Conservation (phyloP, 2,888 invertebrate species). For the Sussaba pulchella region DNA sequence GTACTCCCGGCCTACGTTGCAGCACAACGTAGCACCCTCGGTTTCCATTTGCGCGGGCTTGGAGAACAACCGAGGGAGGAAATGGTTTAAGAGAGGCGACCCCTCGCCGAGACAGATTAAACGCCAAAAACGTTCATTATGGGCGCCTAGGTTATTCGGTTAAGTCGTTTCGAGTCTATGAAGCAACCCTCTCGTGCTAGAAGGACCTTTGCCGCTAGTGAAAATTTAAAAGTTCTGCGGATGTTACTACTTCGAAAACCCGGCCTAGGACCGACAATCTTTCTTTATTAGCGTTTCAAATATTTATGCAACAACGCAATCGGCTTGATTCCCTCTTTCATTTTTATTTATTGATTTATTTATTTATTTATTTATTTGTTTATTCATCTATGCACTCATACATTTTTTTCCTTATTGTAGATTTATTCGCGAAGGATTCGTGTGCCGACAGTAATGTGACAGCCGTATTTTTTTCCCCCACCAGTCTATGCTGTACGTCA, state of each 20-base stretch:
- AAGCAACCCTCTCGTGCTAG: slow-evolving; percentile 70
- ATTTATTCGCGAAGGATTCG: neutral
- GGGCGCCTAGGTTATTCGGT: slow-evolving; percentile 67
- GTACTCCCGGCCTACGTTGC: slow-evolving; percentile 21
- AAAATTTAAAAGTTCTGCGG: slow-evolving; percentile 27
- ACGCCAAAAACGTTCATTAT: slow-evolving; percentile 69
- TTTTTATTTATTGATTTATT: too few species aligned
- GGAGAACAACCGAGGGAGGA: slow-evolving; percentile 46
- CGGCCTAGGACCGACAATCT: too few species aligned
- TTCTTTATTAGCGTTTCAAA: too few species aligned
- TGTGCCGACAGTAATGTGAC: neutral
- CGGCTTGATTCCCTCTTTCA: too few species aligned
- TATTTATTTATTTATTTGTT: too few species aligned
- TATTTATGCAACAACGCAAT: neutral
- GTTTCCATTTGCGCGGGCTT: slow-evolving; percentile 13
- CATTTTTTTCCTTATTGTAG: too few species aligned
- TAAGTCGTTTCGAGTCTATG: slow-evolving; percentile 67
- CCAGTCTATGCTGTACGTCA: neutral
- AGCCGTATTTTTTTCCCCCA: neutral
- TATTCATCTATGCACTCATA: too few species aligned
- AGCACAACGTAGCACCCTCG: slow-evolving; percentile 8
- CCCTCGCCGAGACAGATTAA: slow-evolving; percentile 65
- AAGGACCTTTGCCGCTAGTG: slow-evolving; percentile 52
- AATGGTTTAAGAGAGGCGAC: slow-evolving; percentile 33
- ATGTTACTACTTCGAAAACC: too few species aligned